Conservation (phyloP, 2,888 invertebrate genomes). For the Orchesella flavescens region DNA sequence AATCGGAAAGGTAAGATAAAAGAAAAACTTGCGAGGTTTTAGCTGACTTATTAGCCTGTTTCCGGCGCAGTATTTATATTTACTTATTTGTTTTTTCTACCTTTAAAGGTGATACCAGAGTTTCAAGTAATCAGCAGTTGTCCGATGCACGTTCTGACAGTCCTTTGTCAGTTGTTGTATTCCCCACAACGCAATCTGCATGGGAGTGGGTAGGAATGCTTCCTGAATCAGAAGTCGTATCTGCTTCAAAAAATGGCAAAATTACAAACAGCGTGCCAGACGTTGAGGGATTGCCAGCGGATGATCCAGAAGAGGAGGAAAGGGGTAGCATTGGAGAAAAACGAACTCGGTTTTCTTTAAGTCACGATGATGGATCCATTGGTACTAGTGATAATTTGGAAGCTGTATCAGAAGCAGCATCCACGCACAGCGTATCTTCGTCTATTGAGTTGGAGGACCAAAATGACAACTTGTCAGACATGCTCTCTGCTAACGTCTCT, state of each 20-base stretch:
- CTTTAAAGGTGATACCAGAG: constrained; percentile 11
- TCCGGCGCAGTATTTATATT: too few species aligned
- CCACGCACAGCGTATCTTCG: constrained; percentile 92
- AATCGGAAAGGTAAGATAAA: constrained; percentile 65
- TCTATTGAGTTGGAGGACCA: constrained; percentile 86
- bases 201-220: constrained; percentile 81
- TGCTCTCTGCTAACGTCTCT: constrained; percentile 96
- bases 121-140: constrained; percentile 15
- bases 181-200: constrained; percentile 79
- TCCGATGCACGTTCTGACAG: constrained; percentile 24
- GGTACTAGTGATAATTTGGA: constrained; percentile 93
- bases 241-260: constrained; percentile 49
- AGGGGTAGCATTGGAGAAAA: constrained; percentile 74
- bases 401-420: constrained; percentile 95
- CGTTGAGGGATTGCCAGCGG: constrained; percentile 56
- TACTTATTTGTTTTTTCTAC: too few species aligned
- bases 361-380: constrained; percentile 92
- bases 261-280: constrained; percentile 60
- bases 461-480: constrained; percentile 95
- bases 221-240: constrained; percentile 76
- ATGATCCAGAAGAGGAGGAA: constrained; percentile 72
- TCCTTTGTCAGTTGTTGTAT: constrained; percentile 78
- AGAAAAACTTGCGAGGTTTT: too few species aligned
- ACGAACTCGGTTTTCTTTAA: constrained; percentile 83
- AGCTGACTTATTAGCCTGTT: too few species aligned